Percentiles rank a stretch among this genome's conserved stretches.
These are phyloP conservation scores for Microcaecilia unicolor DNA, from an alignment of 2,797 vertebrate genomes.

Conservation along the genomic window DNA sequence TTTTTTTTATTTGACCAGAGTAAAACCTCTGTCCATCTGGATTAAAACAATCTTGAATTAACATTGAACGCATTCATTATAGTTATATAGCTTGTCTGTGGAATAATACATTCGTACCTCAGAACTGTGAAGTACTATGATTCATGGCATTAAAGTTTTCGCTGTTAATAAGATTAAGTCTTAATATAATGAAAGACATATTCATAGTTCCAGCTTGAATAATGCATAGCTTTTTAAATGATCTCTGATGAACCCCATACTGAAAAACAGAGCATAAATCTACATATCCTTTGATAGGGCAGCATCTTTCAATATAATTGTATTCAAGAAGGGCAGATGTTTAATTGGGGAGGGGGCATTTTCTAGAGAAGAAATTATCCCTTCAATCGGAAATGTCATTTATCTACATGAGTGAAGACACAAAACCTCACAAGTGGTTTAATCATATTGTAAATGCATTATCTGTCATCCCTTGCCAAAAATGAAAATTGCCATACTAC, in stretches of 20 bases:
- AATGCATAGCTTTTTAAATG: slow-evolving; percentile 41
- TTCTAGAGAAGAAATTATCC: no score
- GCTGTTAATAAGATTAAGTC: slow-evolving; percentile 57
- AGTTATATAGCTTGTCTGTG: slow-evolving; percentile 42
- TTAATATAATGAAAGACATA: slow-evolving; percentile 44
- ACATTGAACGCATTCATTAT: slow-evolving; percentile 60
- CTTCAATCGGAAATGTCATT: no score
- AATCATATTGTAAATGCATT: no score
- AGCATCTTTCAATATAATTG: slow-evolving; percentile 30
- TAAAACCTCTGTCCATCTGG: slow-evolving; percentile 54
- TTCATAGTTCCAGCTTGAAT: slow-evolving; percentile 42
- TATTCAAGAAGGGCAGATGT: slow-evolving; percentile 46
- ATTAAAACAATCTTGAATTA: slow-evolving; percentile 60
- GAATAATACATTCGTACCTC: slow-evolving; percentile 42
- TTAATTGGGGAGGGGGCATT: slow-evolving; percentile 33
- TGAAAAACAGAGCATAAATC: slow-evolving; percentile 41
- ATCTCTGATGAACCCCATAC: slow-evolving; percentile 27
- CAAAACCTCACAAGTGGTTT: no score
- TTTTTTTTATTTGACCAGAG: slow-evolving; percentile 62
- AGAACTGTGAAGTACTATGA: slow-evolving; percentile 49
- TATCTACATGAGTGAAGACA: no score
- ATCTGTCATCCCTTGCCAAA: no score
- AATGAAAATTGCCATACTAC: no score
- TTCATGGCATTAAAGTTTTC: slow-evolving; percentile 47
- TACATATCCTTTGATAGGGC: slow-evolving; percentile 40